Evolutionary conservation across 2,888 invertebrate species (phyloP).

Genomic region (Chymomyza caudatula): DNA sequence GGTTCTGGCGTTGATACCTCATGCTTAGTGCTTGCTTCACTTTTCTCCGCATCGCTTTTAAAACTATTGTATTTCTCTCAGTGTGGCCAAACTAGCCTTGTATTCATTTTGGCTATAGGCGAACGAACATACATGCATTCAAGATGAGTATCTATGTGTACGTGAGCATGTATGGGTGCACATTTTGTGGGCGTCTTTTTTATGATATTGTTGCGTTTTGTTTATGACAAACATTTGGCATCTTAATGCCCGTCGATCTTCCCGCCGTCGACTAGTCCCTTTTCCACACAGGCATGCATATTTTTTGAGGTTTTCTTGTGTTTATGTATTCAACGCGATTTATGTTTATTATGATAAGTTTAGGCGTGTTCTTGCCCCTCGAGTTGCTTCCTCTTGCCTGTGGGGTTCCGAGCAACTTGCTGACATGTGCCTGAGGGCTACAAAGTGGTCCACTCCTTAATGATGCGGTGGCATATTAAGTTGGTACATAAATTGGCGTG

Average conservation of each 20-base stretch:
- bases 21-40: too few relatives aligned
- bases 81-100: background rate
- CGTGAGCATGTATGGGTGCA: slow-evolving; percentile 37
- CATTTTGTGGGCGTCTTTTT: slow-evolving; percentile 35
- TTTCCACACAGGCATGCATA: slow-evolving; percentile 36
- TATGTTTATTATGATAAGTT: slow-evolving; percentile 65
- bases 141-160: background rate
- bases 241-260: background rate
- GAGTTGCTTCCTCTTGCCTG: slow-evolving; percentile 18
- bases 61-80: background rate
- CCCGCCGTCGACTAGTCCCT: background rate
- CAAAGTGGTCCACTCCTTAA: background rate
- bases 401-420: background rate
- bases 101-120: background rate
- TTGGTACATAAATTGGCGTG: background rate
- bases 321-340: slow-evolving; percentile 46
- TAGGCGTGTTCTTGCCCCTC: slow-evolving; percentile 52
- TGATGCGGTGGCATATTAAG: background rate
- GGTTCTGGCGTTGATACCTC: too few relatives aligned
- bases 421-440: background rate
- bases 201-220: slow-evolving; percentile 47
- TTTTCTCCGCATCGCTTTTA: too few relatives aligned
- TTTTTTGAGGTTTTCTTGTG: slow-evolving; percentile 6
- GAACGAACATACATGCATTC: slow-evolving; percentile 1
- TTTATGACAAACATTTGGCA: slow-evolving; percentile 53